phyloP scores from a whole-genome alignment of 1,140 invertebrate genomes.

The Hycleus phaleratus region DNA sequence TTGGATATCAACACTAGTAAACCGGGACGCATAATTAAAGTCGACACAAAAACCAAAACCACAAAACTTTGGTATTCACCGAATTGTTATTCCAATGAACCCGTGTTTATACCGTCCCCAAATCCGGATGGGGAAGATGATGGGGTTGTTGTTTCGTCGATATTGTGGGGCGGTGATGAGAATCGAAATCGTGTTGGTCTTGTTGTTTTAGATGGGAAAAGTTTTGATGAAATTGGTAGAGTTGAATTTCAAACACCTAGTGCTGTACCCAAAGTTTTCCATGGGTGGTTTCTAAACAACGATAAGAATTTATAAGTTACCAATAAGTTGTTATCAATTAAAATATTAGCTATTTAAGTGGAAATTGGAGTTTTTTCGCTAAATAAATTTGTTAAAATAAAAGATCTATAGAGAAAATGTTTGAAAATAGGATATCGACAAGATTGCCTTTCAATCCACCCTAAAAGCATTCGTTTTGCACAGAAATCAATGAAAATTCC shows the following conservation, averaged over 20 bases:
- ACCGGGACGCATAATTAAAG: constrained; percentile 62
- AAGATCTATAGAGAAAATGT: too few species aligned
- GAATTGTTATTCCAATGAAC: constrained; percentile 76
- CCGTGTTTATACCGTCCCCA: constrained; percentile 72
- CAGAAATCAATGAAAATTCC: too few species aligned
- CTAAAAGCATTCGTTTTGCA: too few species aligned
- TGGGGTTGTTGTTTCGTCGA: constrained; percentile 60
- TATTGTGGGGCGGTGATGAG: constrained; percentile 56
- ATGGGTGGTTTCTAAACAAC: constrained; percentile 63
- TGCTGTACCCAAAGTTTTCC: constrained; percentile 70
- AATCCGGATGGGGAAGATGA: constrained; percentile 58
- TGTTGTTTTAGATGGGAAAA: constrained; percentile 60
- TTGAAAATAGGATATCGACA: too few species aligned
- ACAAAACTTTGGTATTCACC: constrained; percentile 63
- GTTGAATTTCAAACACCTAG: constrained; percentile 59
- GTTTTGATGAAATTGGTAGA: constrained; percentile 58
- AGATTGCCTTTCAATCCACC: too few species aligned
- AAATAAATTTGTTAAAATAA: too few species aligned
- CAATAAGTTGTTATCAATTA: too few species aligned
- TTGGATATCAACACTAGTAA: constrained; percentile 74
- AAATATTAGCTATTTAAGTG: too few species aligned
- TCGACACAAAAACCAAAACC: constrained; percentile 59
- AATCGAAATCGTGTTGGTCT: constrained; percentile 53
- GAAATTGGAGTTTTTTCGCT: too few species aligned
- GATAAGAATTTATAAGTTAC: background rate